Base-by-base conservation (phyloP, 2,113 vertebrate species). In the Elgaria multicarinata region DNA sequence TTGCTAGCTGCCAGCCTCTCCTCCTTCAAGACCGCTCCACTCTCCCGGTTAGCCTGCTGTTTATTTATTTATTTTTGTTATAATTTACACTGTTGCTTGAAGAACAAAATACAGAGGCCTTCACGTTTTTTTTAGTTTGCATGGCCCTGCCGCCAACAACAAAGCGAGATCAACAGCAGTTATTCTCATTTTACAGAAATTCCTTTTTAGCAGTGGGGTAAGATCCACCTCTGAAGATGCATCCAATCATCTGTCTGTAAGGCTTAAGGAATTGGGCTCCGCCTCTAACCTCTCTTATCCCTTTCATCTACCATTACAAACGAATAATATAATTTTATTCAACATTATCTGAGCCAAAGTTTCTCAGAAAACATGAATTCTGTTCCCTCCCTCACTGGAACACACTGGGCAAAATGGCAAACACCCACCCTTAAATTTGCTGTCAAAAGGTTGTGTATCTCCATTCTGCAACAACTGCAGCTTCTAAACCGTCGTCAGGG, bases 1-100 rank as follows among this genome's bases (percentile, higher is more conserved):
- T 92, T 82, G 81, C 84, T 90, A 69, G 28, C 88, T 89, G 87
- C 85, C 72, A 84, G 87, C 88, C 67, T 46, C 69, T 42, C 50
- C 20, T 31, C 18, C 42, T 53, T 39, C 66, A 83, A 91, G 77
- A 89, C 44, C 2, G 36, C 67, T 87, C 87, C 13, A 24, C 10
- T 55, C 87, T 89, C 90, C 75, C 72, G 77, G 78, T 13, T 4
- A 20, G 58, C 50, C 64, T 91, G 67, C 0, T 77, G 42, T 91
- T 93, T 80, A 24, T 84, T 62, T 64, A 31, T 39, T 78, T 33
- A 5, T 58, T 67, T 53, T n/a, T n/a, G n/a, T n/a, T 14, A 22
- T 77, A 58, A 42, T 26, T 50, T 87, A 67, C 75, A n/a, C 67
- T 7, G 33, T 44, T 77, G 55, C 36, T 81, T 33, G 10, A 14